phyloP scores from a whole-genome alignment of 1,140 invertebrate species.

The Drusus annulatus region DNA sequence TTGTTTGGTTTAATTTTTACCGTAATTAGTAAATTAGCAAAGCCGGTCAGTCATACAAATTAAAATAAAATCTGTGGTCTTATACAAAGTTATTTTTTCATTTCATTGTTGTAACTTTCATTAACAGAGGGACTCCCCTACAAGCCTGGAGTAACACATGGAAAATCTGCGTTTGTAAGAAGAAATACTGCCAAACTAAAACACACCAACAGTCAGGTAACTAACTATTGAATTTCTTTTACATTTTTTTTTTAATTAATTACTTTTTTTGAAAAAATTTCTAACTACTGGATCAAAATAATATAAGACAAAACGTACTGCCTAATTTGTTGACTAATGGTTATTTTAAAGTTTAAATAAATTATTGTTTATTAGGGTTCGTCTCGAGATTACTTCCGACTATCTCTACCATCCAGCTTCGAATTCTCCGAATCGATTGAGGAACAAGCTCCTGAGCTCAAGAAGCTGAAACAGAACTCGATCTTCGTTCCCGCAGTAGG shows the following conservation, averaged over 20 bases:
- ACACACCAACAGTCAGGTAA: conserved; percentile 51
- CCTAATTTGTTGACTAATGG: too few relatives aligned
- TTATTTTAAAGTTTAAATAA: too few relatives aligned
- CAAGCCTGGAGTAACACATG: conserved; percentile 33
- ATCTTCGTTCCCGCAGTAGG: conserved; percentile 48
- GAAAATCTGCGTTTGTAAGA: conserved; percentile 43
- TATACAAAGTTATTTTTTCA: too few relatives aligned
- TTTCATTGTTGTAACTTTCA: neutral
- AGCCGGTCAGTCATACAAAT: too few relatives aligned
- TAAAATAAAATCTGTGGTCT: too few relatives aligned
- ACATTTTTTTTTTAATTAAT: too few relatives aligned
- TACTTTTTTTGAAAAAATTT: too few relatives aligned
- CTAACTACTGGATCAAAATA: too few relatives aligned
- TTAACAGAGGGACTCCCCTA: conserved; percentile 27
- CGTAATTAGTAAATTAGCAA: too few relatives aligned
- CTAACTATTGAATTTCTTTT: neutral
- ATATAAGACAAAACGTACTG: too few relatives aligned
- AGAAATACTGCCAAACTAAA: conserved; percentile 28
- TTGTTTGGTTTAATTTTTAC: too few relatives aligned
- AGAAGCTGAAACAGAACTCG: conserved; percentile 25
- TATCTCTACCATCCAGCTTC: conserved; percentile 40
- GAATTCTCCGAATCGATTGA: conserved; percentile 29
- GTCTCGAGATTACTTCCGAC: conserved; percentile 41
- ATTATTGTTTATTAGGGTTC: conserved; percentile 26
- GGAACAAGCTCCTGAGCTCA: conserved; percentile 28